Evolutionary conservation across 2,797 vertebrate genomes (phyloP).

Genomic region (Choloepus didactylus): DNA sequence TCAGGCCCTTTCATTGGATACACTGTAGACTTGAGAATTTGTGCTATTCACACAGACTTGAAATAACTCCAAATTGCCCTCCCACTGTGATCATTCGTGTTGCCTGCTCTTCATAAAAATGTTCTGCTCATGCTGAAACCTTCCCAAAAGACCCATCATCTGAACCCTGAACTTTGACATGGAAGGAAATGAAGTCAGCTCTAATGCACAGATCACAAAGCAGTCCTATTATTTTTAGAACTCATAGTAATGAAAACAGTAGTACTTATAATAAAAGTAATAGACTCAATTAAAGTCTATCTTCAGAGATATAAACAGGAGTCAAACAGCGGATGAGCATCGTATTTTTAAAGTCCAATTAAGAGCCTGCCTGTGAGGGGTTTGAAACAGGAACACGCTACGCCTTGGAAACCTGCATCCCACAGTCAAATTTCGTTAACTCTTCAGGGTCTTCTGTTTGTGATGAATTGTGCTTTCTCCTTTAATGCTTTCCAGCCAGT

Average conservation of each 20-base stretch:
- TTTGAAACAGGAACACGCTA: background rate
- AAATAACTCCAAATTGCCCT: background rate
- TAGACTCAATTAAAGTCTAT: conserved; percentile 43
- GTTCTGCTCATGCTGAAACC: background rate
- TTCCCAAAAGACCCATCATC: background rate
- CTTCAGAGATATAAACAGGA: conserved; percentile 59
- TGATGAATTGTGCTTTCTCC: background rate
- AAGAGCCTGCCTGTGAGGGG: conserved; percentile 46
- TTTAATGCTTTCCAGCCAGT: background rate
- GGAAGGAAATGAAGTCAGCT: background rate
- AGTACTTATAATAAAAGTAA: conserved; percentile 55
- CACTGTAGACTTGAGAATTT: fast-evolving
- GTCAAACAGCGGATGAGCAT: background rate
- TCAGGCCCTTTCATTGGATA: background rate
- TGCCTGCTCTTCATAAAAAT: background rate
- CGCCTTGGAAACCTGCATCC: background rate
- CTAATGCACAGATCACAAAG: background rate
- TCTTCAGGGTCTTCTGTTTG: background rate
- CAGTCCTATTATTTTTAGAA: background rate
- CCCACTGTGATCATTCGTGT: fast-evolving
- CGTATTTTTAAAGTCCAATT: conserved; percentile 69
- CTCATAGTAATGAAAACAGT: background rate
- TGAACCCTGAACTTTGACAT: conserved; percentile 50
- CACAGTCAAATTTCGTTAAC: background rate
- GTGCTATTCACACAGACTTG: background rate